Evolutionary conservation across 1,140 invertebrate species (phyloP), one percentile per base, ranked within the genome.

Genomic region (Drosophila parvula): DNA sequence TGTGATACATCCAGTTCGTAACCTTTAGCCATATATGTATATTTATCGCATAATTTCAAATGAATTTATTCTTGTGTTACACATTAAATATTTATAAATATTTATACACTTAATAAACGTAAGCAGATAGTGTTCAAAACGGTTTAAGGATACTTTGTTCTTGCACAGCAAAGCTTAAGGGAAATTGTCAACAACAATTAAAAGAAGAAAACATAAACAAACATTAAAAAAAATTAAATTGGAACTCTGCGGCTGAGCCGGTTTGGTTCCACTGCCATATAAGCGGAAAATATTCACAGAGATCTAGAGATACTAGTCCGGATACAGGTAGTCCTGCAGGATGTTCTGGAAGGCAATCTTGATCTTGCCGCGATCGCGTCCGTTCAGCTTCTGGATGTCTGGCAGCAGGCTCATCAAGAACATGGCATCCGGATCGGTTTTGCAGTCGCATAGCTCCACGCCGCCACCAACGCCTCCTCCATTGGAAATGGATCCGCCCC

Each of bases 341-440:
- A 92, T 91, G 51, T 92, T 92, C 67, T 92, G 91, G 40, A 92
- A 91, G 56, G 89, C 90, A 64, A 92, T 91, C 65, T 92, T 92
- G 5, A 92, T 90, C 67, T 92, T 91, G 47, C 91, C 91, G 36
- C 90, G 88, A 78, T 92, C 91, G 9, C 90, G 90, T 27, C 90
- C 85, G 38, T 91, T 91, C 10, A 92, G 40, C 44, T 91, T 92
- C 64, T 91, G 89, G 57, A 92, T 92, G 48, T 92, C 91, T 1
- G 91, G 91, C 60, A 92, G 50, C 8, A 92, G 76, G 40, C 91
- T 92, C 91, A 92, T 91, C 5, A 92, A 73, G 41, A 92, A 92
- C 91, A 92, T 92, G 51, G 91, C 91, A 77, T 92, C 91, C 11
- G 91, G 82, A 76, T 92, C 91, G 38, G 86, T 91, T 53, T 92